phyloP scores from a whole-genome alignment of 2,888 invertebrate species.

The Carcina quercana region DNA sequence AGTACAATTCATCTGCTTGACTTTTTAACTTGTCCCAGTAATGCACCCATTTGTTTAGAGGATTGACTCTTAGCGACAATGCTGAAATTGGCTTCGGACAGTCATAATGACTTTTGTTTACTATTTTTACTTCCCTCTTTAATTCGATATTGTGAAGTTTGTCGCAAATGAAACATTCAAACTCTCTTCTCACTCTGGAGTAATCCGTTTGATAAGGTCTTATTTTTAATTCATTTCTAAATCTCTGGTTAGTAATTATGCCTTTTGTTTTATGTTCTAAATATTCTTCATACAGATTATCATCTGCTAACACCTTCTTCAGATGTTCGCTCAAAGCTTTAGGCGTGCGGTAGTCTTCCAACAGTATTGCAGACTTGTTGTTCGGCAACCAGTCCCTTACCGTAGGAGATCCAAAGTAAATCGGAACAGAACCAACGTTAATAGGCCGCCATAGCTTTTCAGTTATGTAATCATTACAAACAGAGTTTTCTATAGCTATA shows the following conservation, averaged over 20 bases:
- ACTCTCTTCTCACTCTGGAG: slow-evolving; percentile 68
- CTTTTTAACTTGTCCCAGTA: slow-evolving; percentile 42
- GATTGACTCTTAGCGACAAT: slow-evolving; percentile 39
- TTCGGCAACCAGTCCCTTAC: slow-evolving; percentile 87
- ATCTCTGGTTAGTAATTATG: slow-evolving; percentile 58
- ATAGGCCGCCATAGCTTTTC: slow-evolving; percentile 92
- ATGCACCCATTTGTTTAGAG: slow-evolving; percentile 48
- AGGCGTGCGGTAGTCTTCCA: slow-evolving; percentile 78
- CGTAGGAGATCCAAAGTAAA: slow-evolving; percentile 86
- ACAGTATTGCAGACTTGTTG: slow-evolving; percentile 79
- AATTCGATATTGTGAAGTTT: slow-evolving; percentile 45
- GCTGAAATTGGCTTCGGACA: slow-evolving; percentile 67
- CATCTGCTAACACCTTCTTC: slow-evolving; percentile 68
- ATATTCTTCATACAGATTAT: slow-evolving; percentile 77
- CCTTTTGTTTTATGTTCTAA: slow-evolving; percentile 77
- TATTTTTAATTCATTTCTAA: slow-evolving; percentile 57
- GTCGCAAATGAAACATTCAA: slow-evolving; percentile 83
- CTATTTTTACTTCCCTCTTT: slow-evolving; percentile 27
- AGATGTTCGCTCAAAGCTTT: slow-evolving; percentile 76
- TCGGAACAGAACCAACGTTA: slow-evolving; percentile 84
- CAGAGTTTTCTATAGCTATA: slow-evolving; percentile 88
- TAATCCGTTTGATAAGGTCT: slow-evolving; percentile 56
- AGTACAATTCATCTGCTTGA: neutral
- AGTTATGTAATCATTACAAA: slow-evolving; percentile 89
- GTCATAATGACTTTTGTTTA: slow-evolving; percentile 61